A percentile compares a stretch with the other conserved stretches of the same genome.
Conservation (phyloP, 2,113 vertebrate genomes). For the Eulacestoma nigropectus region DNA sequence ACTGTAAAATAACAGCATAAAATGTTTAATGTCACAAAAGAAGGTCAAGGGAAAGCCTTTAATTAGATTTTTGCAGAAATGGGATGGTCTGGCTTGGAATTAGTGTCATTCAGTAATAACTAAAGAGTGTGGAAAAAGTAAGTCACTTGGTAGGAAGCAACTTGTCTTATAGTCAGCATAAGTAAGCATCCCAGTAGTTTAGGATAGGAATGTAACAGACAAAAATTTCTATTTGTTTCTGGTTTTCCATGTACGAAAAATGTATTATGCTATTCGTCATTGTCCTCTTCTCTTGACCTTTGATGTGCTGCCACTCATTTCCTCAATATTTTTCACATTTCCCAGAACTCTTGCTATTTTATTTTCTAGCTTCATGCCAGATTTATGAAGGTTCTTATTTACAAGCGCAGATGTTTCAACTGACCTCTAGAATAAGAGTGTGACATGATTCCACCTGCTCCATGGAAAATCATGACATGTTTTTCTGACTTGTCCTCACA, state of each 20-base stretch:
- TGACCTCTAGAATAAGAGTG: background rate
- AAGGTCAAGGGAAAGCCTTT: background rate
- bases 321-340: background rate
- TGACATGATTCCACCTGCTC: slow-evolving; percentile 9
- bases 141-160: background rate
- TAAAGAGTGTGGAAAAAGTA: background rate
- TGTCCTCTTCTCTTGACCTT: background rate
- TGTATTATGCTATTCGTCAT: background rate
- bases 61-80: background rate
- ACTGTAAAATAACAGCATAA: background rate
- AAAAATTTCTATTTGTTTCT: background rate
- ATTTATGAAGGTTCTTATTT: background rate
- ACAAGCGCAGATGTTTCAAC: background rate
- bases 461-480: background rate
- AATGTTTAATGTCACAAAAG: background rate
- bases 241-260: background rate
- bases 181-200: background rate
- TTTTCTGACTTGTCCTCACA: background rate
- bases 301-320: background rate
- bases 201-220: background rate
- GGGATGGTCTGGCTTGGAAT: background rate
- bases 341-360: background rate
- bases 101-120: background rate
- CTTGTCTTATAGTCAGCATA: background rate
- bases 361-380: background rate